Evolutionary conservation across 1,140 invertebrate species (phyloP).

Genomic region (Melanaphis sacchari): DNA sequence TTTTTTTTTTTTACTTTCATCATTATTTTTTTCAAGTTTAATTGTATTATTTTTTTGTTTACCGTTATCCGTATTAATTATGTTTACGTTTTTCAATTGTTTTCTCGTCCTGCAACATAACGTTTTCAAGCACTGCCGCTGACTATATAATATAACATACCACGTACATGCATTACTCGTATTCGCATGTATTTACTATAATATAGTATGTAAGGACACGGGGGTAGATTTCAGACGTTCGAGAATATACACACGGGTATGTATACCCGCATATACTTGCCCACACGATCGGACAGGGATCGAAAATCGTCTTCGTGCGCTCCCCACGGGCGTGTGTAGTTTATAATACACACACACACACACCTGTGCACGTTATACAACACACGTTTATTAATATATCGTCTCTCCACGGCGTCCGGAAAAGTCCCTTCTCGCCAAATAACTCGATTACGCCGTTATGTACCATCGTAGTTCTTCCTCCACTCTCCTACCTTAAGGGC

Average conservation of each 20-base stretch:
- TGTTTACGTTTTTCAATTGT: not conserved
- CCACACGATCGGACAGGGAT: not conserved
- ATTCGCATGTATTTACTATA: not conserved
- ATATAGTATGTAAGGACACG: not conserved
- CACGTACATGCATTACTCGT: not conserved
- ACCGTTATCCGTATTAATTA: not conserved
- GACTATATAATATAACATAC: too few species aligned
- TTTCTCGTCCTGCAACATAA: not conserved
- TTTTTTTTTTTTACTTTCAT: too few species aligned
- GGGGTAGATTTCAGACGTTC: not conserved
- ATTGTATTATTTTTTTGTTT: not conserved
- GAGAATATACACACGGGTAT: not conserved
- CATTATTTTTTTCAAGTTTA: too few species aligned
- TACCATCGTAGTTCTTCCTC: not conserved
- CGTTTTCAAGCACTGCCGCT: not conserved
- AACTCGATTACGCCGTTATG: slow-evolving; percentile 14
- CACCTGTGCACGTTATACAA: not conserved
- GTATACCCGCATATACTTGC: not conserved
- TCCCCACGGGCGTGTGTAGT: not conserved
- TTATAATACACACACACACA: not conserved
- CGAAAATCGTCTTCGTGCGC: not conserved
- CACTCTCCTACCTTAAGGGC: not conserved
- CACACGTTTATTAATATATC: not conserved
- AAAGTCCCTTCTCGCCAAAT: not conserved
- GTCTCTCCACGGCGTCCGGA: not conserved